Evolutionary conservation across 1,140 invertebrate species (phyloP).

Genomic region (Drosophila elegans): DNA sequence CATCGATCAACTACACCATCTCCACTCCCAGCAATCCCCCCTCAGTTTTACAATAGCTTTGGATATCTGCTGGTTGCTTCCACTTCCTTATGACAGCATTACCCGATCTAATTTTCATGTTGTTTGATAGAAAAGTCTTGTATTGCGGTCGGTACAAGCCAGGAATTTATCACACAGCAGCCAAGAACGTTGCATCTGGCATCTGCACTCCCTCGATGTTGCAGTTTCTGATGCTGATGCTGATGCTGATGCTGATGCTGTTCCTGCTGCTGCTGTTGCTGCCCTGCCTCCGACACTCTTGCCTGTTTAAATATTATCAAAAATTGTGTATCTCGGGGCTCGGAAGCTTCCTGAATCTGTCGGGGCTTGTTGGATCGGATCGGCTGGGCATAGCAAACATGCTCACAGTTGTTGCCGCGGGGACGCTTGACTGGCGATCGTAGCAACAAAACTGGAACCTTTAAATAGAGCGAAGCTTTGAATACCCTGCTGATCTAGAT

Average conservation of each 20-base stretch:
- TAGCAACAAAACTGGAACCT: conserved; percentile 33
- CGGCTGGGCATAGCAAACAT: conserved; percentile 66
- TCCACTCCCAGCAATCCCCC: background rate
- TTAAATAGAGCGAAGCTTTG: background rate
- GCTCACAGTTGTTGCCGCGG: conserved; percentile 62
- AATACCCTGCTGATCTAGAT: conserved; percentile 1
- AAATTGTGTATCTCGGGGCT: conserved; percentile 75
- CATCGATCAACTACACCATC: conserved; percentile 28
- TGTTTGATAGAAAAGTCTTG: conserved; percentile 77
- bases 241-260: conserved; percentile 8
- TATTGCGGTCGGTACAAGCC: conserved; percentile 55
- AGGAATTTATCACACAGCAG: conserved; percentile 70
- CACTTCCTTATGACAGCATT: conserved; percentile 58
- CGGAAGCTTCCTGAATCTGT: conserved; percentile 77
- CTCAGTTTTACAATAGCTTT: conserved; percentile 13
- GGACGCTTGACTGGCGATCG: conserved; percentile 64
- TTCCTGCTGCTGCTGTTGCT: conserved; percentile 1
- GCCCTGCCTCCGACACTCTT: conserved; percentile 35
- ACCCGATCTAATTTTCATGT: conserved; percentile 77
- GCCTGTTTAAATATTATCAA: conserved; percentile 76
- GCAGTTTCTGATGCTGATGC: conserved; percentile 25
- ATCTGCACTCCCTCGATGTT: conserved; percentile 61
- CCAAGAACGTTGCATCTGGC: conserved; percentile 30
- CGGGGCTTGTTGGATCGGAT: conserved; percentile 27
- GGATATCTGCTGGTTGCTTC: conserved; percentile 32